These are phyloP conservation scores for Sporophila hypoxantha DNA, from an alignment of 2,113 vertebrate genomes.

Conservation along the genomic window DNA sequence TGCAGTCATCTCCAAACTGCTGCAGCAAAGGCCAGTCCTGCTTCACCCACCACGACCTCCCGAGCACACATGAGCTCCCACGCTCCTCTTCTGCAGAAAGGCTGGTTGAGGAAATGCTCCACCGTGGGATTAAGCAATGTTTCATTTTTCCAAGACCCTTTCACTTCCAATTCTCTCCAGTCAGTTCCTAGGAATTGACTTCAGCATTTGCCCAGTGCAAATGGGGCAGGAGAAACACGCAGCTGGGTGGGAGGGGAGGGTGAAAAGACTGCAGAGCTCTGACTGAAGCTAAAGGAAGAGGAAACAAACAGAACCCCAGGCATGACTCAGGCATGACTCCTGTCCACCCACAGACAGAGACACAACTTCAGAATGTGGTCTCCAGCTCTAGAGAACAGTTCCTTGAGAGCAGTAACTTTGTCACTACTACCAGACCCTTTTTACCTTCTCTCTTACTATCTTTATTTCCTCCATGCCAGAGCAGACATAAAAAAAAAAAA, in stretches of 20 bases:
- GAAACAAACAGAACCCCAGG: not conserved
- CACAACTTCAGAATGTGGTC: not conserved
- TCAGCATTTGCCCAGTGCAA: not conserved
- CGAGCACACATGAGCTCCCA: not conserved
- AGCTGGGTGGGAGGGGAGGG: not conserved
- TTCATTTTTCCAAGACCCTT: not conserved
- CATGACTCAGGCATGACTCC: not conserved
- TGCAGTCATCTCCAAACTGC: not conserved
- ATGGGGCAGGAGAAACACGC: not conserved
- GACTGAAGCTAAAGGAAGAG: not conserved
- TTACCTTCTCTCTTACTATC: not conserved
- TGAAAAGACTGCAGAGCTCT: not conserved
- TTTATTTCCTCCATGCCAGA: not conserved
- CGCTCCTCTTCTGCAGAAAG: not conserved
- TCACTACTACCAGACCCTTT: not conserved
- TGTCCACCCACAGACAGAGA: not conserved
- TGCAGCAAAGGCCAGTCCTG: not conserved
- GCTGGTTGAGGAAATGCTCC: not conserved
- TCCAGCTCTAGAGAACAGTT: not conserved
- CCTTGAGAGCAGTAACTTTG: not conserved
- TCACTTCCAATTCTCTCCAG: not conserved
- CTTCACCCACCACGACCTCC: not conserved
- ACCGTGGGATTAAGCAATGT: not conserved
- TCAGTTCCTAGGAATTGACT: not conserved
- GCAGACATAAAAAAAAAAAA: not conserved